phyloP scores from a whole-genome alignment of 2,113 vertebrate genomes.

The Panthera uncia region DNA sequence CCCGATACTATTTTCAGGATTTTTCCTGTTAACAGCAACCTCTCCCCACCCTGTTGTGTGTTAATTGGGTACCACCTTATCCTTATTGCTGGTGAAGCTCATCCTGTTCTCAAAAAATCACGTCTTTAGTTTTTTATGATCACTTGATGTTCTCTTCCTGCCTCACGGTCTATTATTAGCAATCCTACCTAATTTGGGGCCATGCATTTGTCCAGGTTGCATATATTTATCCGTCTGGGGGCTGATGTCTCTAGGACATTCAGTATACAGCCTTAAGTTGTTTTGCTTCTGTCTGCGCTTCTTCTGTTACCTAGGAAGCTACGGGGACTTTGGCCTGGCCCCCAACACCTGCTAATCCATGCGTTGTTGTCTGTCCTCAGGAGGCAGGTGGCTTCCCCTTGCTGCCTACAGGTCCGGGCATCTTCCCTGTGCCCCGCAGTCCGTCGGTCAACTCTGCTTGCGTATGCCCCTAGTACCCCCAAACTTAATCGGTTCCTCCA shows the following conservation, averaged over 20 bases:
- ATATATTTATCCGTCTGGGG: slow-evolving; percentile 27
- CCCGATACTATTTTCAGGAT: slow-evolving; percentile 35
- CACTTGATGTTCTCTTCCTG: slow-evolving; percentile 49
- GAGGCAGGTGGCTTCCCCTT: slow-evolving; percentile 38
- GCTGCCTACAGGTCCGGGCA: background rate
- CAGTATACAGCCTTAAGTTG: background rate
- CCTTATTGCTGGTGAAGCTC: slow-evolving; percentile 63
- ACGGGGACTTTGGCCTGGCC: slow-evolving; percentile 14
- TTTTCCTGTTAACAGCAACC: slow-evolving; percentile 70
- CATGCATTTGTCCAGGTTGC: slow-evolving; percentile 3
- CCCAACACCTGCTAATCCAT: background rate
- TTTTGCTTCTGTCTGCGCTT: slow-evolving; percentile 9
- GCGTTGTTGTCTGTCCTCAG: slow-evolving; percentile 49
- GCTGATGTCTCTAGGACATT: background rate
- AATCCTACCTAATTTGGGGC: slow-evolving; percentile 32
- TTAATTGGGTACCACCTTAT: slow-evolving; percentile 72
- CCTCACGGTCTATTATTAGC: slow-evolving; percentile 52
- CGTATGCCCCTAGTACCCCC: background rate
- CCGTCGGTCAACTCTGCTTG: background rate
- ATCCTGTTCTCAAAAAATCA: slow-evolving; percentile 67
- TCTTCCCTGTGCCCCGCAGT: background rate
- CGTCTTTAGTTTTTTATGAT: slow-evolving; percentile 55
- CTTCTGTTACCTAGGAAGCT: slow-evolving; percentile 22
- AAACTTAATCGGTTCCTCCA: background rate
- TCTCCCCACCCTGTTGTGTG: slow-evolving; percentile 63